Base-by-base conservation (phyloP, 2,888 invertebrate species). In the Zelleria hepariella region DNA sequence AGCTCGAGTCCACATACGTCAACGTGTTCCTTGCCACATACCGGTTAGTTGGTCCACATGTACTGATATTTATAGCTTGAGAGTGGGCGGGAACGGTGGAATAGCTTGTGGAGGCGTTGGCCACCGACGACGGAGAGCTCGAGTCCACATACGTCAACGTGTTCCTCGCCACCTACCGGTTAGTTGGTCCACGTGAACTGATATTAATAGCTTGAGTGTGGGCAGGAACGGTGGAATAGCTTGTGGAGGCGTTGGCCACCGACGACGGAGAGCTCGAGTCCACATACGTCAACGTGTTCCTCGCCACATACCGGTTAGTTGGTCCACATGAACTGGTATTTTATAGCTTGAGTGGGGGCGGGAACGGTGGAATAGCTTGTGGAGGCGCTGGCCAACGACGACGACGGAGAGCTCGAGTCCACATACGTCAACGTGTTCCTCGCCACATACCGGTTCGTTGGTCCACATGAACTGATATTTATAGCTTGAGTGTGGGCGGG, bases 401-500 rank as follows among this genome's bases (percentile, higher is more conserved):
- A n/a, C n/a, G 95, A 97, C 72, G 98, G 98, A 53, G 98, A 98
- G 83, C 91, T 98, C 71, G 98, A 99, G 90, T 98, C 98, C 63
- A 97, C 98, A 32, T 98, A 98, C 84, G 96, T 99, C 82, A 97
- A 98, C 83, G 97, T 98, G 57, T 99, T 99, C 88, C 92, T 99
- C 68, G 96, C 97, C 66, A 98, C 98, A 1, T 98, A 96, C 82
- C 91, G 98, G 70, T 95, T 94, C 24, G 62, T 96, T 97, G n/a
- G n/a, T n/a, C n/a, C n/a, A n/a, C n/a, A n/a, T n/a, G n/a, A n/a
- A n/a, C n/a, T n/a, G n/a, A n/a, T n/a, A n/a, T n/a, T n/a, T n/a
- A n/a, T n/a, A n/a, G n/a, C n/a, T n/a, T n/a, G n/a, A n/a, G 93
- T 99, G 67, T 98, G 98, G 87, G 98, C 98, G 18, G 99, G 98